phyloP scores from a whole-genome alignment of 2,797 vertebrate species.

The Hippoglossus hippoglossus region DNA sequence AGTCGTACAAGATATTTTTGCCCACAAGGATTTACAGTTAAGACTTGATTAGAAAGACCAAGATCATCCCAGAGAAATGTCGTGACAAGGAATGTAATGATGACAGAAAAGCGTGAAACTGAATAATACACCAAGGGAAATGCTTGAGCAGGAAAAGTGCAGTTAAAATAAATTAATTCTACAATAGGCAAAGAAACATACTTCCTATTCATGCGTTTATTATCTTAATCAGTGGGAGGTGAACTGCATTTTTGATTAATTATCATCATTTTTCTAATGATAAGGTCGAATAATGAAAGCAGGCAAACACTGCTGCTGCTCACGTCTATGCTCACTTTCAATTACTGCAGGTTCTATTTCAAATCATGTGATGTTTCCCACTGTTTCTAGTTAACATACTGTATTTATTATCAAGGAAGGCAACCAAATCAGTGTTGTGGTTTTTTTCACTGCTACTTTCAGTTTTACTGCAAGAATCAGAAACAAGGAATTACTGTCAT shows the following conservation, averaged over 20 bases:
- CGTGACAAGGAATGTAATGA: neutral
- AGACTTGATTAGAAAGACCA: neutral
- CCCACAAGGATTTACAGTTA: constrained; percentile 14
- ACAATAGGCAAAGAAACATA: constrained; percentile 25
- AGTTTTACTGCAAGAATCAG: too few relatives aligned
- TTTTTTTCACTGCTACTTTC: neutral
- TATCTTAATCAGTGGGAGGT: constrained; percentile 44
- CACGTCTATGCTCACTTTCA: neutral
- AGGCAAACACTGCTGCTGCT: neutral
- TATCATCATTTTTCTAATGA: constrained; percentile 23
- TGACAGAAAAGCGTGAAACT: constrained; percentile 21
- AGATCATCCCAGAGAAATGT: constrained; percentile 11
- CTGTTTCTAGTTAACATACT: neutral
- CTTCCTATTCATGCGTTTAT: constrained; percentile 36
- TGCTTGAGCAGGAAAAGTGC: constrained; percentile 4
- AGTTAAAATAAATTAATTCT: constrained; percentile 28
- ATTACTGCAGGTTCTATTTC: neutral
- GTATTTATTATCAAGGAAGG: neutral
- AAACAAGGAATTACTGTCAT: too few relatives aligned
- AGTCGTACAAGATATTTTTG: constrained; percentile 10
- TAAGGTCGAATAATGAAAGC: neutral
- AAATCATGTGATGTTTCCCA: neutral
- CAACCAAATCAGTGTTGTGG: neutral
- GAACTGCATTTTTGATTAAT: constrained; percentile 49
- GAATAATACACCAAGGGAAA: constrained; percentile 23